phyloP scores from a whole-genome alignment of 2,888 invertebrate genomes.

The Conistra vaccinii region DNA sequence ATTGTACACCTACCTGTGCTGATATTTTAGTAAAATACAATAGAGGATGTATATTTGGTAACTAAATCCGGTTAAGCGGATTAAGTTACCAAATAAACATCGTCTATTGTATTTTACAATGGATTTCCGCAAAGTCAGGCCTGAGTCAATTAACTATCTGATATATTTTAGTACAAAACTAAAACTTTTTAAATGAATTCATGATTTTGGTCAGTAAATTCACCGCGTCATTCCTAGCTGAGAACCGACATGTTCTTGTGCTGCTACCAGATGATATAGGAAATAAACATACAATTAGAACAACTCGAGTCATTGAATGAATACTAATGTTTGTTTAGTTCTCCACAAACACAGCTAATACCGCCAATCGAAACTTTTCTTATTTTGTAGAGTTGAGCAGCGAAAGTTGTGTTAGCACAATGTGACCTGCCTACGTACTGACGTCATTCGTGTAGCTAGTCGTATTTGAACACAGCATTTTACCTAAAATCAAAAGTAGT shows the following conservation, averaged over 20 bases:
- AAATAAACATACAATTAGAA: neutral
- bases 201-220: no score
- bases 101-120: no score
- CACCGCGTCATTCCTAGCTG: neutral
- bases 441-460: neutral
- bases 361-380: slow-evolving; percentile 40
- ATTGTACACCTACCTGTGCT: neutral
- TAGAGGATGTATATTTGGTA: no score
- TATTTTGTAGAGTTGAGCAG: slow-evolving; percentile 36
- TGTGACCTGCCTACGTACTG: neutral
- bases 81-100: no score
- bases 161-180: neutral
- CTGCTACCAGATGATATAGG: neutral
- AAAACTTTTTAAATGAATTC: rapidly evolving
- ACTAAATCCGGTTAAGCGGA: no score
- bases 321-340: slow-evolving; percentile 26
- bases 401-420: slow-evolving; percentile 22
- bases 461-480: neutral
- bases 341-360: slow-evolving; percentile 14
- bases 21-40: no score
- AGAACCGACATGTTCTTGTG: neutral
- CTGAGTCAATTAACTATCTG: no score
- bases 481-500: neutral
- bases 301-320: neutral
- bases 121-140: no score